These are phyloP conservation scores for Sternotherus odoratus DNA, from an alignment of 2,797 vertebrate genomes.

Conservation along the genomic window DNA sequence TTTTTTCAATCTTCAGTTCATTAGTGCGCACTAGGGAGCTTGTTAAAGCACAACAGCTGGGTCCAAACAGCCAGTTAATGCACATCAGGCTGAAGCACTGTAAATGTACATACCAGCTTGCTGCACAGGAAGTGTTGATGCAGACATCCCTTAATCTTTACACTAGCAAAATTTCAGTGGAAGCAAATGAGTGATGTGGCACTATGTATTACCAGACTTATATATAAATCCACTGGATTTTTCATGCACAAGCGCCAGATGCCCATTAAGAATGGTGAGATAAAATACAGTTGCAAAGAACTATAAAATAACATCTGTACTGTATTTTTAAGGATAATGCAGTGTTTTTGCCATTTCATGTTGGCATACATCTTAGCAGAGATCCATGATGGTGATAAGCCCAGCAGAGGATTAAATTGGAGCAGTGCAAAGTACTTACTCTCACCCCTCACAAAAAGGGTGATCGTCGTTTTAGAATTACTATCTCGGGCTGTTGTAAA, in stretches of 20 bases:
- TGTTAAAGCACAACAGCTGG: background rate
- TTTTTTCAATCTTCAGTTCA: background rate
- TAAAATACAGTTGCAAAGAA: background rate
- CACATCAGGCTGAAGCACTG: background rate
- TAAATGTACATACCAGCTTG: background rate
- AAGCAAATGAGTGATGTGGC: background rate
- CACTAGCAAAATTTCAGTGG: background rate
- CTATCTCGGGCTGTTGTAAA: background rate
- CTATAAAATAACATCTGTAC: background rate
- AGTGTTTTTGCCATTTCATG: background rate
- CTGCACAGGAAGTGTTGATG: background rate
- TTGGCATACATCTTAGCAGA: background rate
- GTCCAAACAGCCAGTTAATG: background rate
- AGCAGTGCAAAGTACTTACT: background rate
- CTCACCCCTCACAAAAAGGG: background rate
- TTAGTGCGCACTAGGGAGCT: background rate
- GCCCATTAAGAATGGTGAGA: background rate
- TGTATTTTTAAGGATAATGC: background rate
- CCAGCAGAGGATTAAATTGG: background rate
- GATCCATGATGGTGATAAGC: background rate
- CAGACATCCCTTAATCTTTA: background rate
- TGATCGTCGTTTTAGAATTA: background rate
- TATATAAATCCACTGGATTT: constrained; percentile 18
- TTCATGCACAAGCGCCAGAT: background rate
- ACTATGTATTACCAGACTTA: constrained; percentile 9